Conservation (phyloP, 1,140 invertebrate genomes). For the Metaphire vulgaris region DNA sequence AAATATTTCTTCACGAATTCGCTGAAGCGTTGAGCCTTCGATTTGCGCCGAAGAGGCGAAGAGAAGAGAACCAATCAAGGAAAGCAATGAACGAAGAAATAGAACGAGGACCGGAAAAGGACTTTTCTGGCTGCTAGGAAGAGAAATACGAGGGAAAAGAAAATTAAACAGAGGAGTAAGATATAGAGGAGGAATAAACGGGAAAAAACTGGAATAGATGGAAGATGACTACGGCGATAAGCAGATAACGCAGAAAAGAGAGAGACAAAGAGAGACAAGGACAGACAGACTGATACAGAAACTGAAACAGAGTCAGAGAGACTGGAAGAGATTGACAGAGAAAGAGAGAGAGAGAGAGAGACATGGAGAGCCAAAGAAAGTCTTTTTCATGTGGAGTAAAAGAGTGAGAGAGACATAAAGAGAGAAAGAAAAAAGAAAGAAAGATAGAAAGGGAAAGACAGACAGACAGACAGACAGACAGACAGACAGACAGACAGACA, state of each 20-base stretch:
- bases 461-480: neutral
- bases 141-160: neutral
- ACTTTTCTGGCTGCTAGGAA: too few relatives aligned
- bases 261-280: neutral
- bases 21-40: too few relatives aligned
- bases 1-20: too few relatives aligned
- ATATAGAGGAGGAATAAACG: neutral
- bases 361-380: neutral
- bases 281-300: neutral
- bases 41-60: neutral
- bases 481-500: neutral
- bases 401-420: neutral
- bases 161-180: neutral
- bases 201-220: neutral
- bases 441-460: neutral
- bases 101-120: slow-evolving; percentile 22
- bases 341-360: neutral
- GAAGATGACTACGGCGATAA: too few relatives aligned
- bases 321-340: neutral
- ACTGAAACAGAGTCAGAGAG: neutral
- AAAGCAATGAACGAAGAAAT: slow-evolving; percentile 10
- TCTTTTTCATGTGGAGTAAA: neutral
- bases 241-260: too few relatives aligned
- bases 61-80: neutral
- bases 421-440: neutral